These are phyloP conservation scores for Bellardia bayeri DNA, from an alignment of 2,888 invertebrate species.

Conservation along the genomic window DNA sequence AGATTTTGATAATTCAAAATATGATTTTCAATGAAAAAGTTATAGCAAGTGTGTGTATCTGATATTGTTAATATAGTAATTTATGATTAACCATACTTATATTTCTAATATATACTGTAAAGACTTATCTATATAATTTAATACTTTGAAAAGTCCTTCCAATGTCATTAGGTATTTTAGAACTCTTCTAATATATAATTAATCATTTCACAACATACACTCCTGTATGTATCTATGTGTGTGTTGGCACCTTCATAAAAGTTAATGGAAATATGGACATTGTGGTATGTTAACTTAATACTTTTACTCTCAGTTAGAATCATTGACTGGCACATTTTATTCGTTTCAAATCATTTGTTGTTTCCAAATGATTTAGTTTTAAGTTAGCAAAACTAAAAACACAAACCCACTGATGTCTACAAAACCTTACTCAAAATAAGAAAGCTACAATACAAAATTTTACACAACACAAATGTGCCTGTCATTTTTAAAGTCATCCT, in stretches of 20 bases:
- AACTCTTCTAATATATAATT: conserved; percentile 19
- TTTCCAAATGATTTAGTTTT: conserved; percentile 64
- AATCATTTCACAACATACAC: conserved; percentile 32
- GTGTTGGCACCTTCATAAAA: not conserved
- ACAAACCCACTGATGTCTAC: not conserved
- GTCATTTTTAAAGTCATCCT: conserved; percentile 26
- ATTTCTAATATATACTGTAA: not conserved
- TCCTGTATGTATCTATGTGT: not conserved
- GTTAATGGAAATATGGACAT: conserved; percentile 21
- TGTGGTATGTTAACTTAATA: conserved; percentile 49
- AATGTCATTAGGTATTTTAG: conserved; percentile 14
- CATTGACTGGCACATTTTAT: conserved; percentile 55
- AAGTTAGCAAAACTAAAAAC: not conserved
- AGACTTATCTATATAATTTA: not conserved
- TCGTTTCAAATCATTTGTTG: conserved; percentile 51
- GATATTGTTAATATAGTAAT: too few species aligned
- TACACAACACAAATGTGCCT: conserved; percentile 15
- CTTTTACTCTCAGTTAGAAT: conserved; percentile 42
- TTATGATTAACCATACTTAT: not conserved
- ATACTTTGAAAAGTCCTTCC: conserved; percentile 22
- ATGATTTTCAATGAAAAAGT: too few species aligned
- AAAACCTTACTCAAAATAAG: not conserved
- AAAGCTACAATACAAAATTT: conserved; percentile 4
- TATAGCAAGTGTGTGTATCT: too few species aligned
- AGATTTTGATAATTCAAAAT: too few species aligned